Evolutionary conservation across 2,113 vertebrate genomes (phyloP).

Genomic region (Columbina picui): DNA sequence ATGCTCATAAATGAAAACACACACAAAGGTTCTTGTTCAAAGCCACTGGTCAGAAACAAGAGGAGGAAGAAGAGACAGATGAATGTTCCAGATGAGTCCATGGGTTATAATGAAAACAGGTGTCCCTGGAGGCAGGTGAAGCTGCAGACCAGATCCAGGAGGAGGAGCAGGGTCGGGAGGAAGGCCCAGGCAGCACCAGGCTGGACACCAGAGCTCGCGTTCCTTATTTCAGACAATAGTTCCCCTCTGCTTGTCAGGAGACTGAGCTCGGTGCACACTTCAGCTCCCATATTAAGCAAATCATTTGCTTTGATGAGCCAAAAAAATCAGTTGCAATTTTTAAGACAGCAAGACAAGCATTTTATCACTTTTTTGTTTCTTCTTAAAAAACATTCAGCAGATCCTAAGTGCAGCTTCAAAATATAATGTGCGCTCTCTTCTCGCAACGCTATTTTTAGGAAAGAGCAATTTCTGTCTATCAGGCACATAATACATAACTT

Average conservation of each 20-base stretch:
- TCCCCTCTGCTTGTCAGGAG: background rate
- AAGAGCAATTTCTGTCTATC: constrained; percentile 58
- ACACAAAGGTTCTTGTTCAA: fast-evolving
- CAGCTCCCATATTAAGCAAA: constrained; percentile 3
- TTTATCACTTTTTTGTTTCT: constrained; percentile 3
- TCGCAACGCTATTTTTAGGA: constrained; percentile 42
- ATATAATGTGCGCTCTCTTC: background rate
- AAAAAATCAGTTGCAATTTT: constrained; percentile 40
- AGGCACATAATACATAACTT: constrained; percentile 60
- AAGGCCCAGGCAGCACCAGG: background rate
- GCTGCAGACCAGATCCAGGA: background rate
- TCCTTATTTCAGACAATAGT: background rate
- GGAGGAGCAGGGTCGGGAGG: background rate
- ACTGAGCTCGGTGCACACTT: background rate
- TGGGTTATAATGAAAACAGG: fast-evolving
- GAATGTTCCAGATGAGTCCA: fast-evolving
- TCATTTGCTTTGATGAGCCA: constrained; percentile 16
- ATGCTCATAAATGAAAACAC: background rate
- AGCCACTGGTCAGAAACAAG: background rate
- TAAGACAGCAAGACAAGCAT: constrained; percentile 28
- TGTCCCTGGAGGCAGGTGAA: background rate
- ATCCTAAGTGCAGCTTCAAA: background rate
- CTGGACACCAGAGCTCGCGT: background rate
- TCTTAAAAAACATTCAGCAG: background rate
- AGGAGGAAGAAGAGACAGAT: background rate